Evolutionary conservation across 2,797 vertebrate genomes (phyloP), one percentile per base, ranked within the genome.

Genomic region (Spatula versicolor): DNA sequence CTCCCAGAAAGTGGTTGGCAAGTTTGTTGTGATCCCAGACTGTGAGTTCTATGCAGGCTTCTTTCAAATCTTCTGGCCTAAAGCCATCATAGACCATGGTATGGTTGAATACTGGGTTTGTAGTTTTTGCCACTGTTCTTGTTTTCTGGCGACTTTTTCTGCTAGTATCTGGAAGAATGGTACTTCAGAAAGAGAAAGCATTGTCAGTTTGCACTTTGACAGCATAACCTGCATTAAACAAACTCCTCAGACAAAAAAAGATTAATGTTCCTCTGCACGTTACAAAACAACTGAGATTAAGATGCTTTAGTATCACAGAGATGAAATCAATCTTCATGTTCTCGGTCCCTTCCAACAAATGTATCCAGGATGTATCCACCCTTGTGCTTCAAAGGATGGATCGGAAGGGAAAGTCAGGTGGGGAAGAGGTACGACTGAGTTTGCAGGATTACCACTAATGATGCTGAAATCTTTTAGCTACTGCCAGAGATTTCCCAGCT

Each of bases 61-160:
- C 99, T 50, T 63, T 98, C 41, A 99, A 96, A 90, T 99, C 99
- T 88, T 98, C 98, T 22, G 97, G 96, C 50, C 97, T 97, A 94
- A 99, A 98, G 63, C 99, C 99, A 11, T 99, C 98, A 0, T 99
- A 99, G 71, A 99, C 99, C 99, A 99, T 99, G 30, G 98, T 99
- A 97, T 99, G 99, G 95, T 99, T 99, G 95, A 99, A 99, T 84
- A 99, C 91, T 0, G 99, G 99, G 88, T 98, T 98, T 82, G 97
- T 95, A 0, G 98, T 99, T 96, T 98, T 98, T 91, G 98, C 98
- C 77, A 99, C 98, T 6, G 98, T 98, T 50, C 98, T 98, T 0
- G 99, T 99, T 96, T 98, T 99, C 97, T 99, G 99, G 8, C 98
- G 97, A 82, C 98, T 98, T 97, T 99, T 99, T 30, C 97, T 97